A percentile compares a stretch with the other conserved stretches of the same genome.
These are phyloP conservation scores for Hucho hucho DNA, from an alignment of 2,113 vertebrate genomes.

Conservation along the genomic window DNA sequence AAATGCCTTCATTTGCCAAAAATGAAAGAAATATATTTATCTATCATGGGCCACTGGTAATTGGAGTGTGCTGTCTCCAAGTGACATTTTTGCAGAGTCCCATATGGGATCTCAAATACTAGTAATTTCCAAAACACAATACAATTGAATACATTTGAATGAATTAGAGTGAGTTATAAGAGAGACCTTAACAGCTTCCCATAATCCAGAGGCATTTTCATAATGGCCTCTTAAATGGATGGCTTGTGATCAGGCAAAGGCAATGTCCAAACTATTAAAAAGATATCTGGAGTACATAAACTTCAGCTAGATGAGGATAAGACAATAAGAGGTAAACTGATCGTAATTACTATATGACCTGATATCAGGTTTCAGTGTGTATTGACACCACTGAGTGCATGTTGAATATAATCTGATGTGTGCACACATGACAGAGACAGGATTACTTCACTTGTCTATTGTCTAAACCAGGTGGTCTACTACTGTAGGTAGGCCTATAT, in stretches of 20 bases:
- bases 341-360: not conserved
- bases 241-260: constrained; percentile 35
- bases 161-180: constrained; percentile 33
- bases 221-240: constrained; percentile 54
- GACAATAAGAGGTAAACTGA: constrained; percentile 21
- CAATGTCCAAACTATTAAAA: constrained; percentile 33
- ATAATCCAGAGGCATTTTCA: constrained; percentile 52
- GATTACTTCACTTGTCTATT: too few species aligned
- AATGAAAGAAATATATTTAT: not conserved
- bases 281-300: constrained; percentile 51
- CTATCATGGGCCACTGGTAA: not conserved
- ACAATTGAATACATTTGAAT: constrained; percentile 9
- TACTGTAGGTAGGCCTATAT: too few species aligned
- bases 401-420: too few species aligned
- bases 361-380: not conserved
- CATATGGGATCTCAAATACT: not conserved
- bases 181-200: constrained; percentile 44
- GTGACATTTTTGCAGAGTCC: not conserved
- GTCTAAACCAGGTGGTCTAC: too few species aligned
- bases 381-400: not conserved
- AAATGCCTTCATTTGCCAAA: not conserved
- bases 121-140: not conserved
- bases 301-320: constrained; percentile 29
- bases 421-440: too few species aligned
- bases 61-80: not conserved